Conservation (phyloP, 2,113 vertebrate species). For the Patagioenas fasciata region DNA sequence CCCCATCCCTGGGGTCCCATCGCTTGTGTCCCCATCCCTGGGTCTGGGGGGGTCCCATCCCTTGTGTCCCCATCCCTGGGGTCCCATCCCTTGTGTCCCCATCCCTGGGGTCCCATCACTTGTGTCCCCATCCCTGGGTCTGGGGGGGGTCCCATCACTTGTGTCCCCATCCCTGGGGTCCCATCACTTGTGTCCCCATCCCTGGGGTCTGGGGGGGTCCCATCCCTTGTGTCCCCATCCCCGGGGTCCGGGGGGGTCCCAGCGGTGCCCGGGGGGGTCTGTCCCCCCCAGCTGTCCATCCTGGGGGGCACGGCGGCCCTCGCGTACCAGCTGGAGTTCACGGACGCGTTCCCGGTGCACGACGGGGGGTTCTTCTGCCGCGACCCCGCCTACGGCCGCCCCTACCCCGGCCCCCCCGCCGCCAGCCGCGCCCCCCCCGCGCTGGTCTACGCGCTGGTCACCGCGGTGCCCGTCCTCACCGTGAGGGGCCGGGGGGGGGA, state of each 20-base stretch:
- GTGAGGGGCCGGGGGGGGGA: slow-evolving; percentile 70
- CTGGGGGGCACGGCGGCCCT: slow-evolving; percentile 87
- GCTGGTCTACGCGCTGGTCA: slow-evolving; percentile 86
- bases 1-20: no score
- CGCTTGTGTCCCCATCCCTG: no score
- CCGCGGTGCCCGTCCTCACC: slow-evolving; percentile 83
- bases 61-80: no score
- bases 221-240: no score
- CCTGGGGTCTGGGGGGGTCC: no score
- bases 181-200: no score
- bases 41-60: no score
- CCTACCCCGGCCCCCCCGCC: slow-evolving; percentile 81
- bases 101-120: no score
- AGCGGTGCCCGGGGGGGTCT: background rate
- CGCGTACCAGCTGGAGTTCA: slow-evolving; percentile 92
- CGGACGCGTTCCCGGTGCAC: slow-evolving; percentile 90
- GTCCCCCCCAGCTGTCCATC: slow-evolving; percentile 73
- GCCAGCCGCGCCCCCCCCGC: slow-evolving; percentile 82
- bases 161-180: no score
- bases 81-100: no score
- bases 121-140: no score
- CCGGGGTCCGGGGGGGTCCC: background rate
- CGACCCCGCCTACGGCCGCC: slow-evolving; percentile 86
- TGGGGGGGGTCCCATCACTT: no score
- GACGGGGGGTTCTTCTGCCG: slow-evolving; percentile 92